Conservation (phyloP, 2,113 vertebrate genomes). For the Eira barbara region DNA sequence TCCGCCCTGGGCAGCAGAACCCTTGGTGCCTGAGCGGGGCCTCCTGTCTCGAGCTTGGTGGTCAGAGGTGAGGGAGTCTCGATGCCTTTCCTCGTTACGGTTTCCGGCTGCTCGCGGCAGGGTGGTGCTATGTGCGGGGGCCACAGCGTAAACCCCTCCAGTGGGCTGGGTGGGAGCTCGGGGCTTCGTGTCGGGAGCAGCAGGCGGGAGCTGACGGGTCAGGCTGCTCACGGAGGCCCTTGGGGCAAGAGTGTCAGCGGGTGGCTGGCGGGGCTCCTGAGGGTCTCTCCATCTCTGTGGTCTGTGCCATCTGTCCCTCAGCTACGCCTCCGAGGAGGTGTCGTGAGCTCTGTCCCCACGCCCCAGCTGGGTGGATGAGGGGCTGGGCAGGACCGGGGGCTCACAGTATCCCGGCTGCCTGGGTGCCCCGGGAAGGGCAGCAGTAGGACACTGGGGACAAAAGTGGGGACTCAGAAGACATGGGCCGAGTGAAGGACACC, state of each 20-base stretch:
- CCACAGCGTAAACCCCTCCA: too few relatives aligned
- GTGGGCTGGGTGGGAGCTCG: too few relatives aligned
- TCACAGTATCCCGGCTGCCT: neutral
- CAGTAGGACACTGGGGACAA: neutral
- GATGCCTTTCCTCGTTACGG: neutral
- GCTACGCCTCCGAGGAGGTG: neutral
- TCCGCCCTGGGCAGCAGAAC: neutral
- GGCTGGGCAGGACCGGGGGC: neutral
- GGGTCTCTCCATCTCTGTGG: accelerated
- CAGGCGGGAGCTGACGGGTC: neutral
- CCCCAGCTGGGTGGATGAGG: neutral
- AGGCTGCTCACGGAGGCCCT: neutral
- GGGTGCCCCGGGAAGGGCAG: neutral
- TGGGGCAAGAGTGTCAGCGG: neutral
- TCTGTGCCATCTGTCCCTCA: accelerated
- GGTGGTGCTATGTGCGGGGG: neutral
- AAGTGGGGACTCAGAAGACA: neutral
- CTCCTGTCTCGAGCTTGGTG: neutral
- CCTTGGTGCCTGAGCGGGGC: neutral
- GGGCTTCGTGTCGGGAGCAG: neutral
- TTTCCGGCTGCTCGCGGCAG: too few relatives aligned
- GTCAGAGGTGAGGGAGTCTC: neutral
- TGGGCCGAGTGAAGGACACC: neutral
- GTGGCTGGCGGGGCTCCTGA: neutral
- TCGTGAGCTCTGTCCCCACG: neutral